These are phyloP conservation scores for Knipowitschia caucasica DNA, from an alignment of 2,797 vertebrate species.

Conservation along the genomic window DNA sequence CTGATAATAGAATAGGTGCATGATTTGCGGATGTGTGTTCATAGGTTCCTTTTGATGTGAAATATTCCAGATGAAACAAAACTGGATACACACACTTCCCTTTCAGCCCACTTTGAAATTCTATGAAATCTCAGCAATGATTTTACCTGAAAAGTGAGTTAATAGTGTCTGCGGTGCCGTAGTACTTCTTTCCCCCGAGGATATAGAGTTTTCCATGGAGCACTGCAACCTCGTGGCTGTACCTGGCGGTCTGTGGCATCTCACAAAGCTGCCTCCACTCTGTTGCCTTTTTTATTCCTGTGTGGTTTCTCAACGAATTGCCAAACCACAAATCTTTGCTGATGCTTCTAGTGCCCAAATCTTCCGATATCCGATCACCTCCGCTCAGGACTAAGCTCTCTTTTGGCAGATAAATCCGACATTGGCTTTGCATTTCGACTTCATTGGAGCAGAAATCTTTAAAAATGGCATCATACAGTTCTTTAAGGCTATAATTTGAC, in stretches of 20 bases:
- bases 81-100: no score
- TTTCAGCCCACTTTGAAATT: no score
- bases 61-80: no score
- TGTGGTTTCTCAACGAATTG: conserved; percentile 79
- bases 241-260: conserved; percentile 77
- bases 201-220: conserved; percentile 79
- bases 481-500: conserved; percentile 43
- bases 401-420: conserved; percentile 77
- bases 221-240: conserved; percentile 76
- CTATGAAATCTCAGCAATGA: no score
- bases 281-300: conserved; percentile 74
- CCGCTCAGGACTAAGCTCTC: conserved; percentile 83
- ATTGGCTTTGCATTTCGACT: conserved; percentile 33
- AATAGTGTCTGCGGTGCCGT: conserved; percentile 75
- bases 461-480: conserved; percentile 58
- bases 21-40: no score
- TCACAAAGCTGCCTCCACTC: conserved; percentile 80
- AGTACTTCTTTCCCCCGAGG: conserved; percentile 87
- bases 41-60: no score
- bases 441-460: conserved; percentile 63
- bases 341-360: conserved; percentile 70
- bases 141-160: conserved; percentile 83
- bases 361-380: conserved; percentile 76
- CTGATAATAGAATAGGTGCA: no score
- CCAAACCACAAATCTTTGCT: conserved; percentile 84